Percentiles rank a stretch among this genome's conserved stretches.
Evolutionary conservation across 2,113 vertebrate species (phyloP).

Genomic region (Furnarius figulus): DNA sequence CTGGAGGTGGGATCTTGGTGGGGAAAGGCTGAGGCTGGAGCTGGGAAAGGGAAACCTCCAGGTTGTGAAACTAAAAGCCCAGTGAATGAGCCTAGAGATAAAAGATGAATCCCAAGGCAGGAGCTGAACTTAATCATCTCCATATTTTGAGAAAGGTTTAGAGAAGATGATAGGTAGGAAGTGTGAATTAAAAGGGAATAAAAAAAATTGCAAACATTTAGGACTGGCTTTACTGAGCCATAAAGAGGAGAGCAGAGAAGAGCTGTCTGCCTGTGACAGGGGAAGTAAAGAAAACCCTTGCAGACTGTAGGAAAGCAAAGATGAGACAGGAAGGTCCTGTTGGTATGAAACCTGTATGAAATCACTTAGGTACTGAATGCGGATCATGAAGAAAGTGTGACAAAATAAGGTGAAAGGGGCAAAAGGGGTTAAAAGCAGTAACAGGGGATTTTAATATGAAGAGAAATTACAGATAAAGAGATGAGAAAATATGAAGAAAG

Average conservation of each 20-base stretch:
- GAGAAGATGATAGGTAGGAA: background rate
- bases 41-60: background rate
- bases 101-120: background rate
- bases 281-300: background rate
- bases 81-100: background rate
- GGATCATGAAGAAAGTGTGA: background rate
- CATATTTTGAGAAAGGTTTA: background rate
- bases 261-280: background rate
- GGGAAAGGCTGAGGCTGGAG: background rate
- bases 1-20: background rate
- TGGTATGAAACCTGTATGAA: background rate
- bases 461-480: background rate
- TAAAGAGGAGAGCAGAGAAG: background rate
- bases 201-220: background rate
- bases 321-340: background rate
- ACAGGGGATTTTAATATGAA: background rate
- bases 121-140: background rate
- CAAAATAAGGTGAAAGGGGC: background rate
- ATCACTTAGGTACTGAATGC: background rate
- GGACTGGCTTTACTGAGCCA: background rate
- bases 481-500: background rate
- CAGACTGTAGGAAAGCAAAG: background rate
- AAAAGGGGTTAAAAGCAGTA: background rate
- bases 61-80: background rate
- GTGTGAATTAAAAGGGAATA: accelerated